A percentile compares a stretch with the other conserved stretches of the same genome.
Evolutionary conservation across 1,140 invertebrate species (phyloP).

Genomic region (Drosophila littoralis): DNA sequence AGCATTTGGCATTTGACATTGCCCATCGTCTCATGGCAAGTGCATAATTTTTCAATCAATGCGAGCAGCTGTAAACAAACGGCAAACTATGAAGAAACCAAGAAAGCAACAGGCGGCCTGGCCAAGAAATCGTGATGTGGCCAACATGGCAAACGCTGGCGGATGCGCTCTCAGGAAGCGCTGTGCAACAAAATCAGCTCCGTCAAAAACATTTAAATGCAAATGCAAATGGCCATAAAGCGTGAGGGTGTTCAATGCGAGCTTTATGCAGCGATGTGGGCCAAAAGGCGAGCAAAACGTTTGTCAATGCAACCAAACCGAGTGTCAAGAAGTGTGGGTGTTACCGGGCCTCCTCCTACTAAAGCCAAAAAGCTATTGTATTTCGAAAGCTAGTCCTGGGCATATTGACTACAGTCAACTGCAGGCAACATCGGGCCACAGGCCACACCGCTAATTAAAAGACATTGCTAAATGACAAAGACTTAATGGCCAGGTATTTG

Average conservation of each 20-base stretch:
- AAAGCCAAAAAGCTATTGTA: conserved; percentile 42
- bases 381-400: conserved; percentile 45
- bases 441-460: conserved; percentile 72
- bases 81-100: conserved; percentile 50
- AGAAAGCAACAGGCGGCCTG: conserved; percentile 38
- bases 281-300: conserved; percentile 74
- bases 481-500: conserved; percentile 77
- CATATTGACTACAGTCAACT: background rate
- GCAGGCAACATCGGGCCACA: conserved; percentile 18
- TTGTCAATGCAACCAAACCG: conserved; percentile 67
- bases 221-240: conserved; percentile 79
- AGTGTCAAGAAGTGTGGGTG: conserved; percentile 76
- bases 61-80: conserved; percentile 79
- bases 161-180: conserved; percentile 44
- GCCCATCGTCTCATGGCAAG: conserved; percentile 75
- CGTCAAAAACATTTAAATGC: conserved; percentile 78
- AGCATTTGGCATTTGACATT: conserved; percentile 69
- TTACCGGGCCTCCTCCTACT: conserved; percentile 15
- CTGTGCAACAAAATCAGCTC: conserved; percentile 32
- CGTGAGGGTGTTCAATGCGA: conserved; percentile 79
- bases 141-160: conserved; percentile 44
- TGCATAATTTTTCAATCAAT: conserved; percentile 83
- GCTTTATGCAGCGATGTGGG: conserved; percentile 80
- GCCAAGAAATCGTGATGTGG: conserved; percentile 45
- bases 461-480: conserved; percentile 80